Percentiles rank a stretch among this genome's conserved stretches.
Conservation (phyloP, 2,113 vertebrate species). For the Promerops cafer region DNA sequence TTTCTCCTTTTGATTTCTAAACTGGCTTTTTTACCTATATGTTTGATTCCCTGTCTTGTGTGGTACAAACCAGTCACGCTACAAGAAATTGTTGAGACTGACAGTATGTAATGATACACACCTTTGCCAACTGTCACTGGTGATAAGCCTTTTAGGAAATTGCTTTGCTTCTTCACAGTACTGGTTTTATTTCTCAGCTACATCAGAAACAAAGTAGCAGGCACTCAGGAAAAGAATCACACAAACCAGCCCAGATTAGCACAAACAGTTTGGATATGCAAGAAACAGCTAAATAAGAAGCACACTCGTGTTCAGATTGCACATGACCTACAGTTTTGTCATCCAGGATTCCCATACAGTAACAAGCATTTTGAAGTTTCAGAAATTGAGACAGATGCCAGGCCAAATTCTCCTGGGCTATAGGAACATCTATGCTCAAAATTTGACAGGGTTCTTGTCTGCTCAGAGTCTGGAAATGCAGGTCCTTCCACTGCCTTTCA, state of each 20-base stretch:
- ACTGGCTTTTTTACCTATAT: not conserved
- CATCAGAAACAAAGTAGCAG: not conserved
- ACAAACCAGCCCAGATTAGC: not conserved
- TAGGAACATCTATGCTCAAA: not conserved
- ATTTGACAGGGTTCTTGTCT: not conserved
- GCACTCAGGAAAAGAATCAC: not conserved
- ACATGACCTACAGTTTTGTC: not conserved
- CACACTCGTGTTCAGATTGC: not conserved
- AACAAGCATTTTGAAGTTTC: not conserved
- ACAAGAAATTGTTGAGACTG: not conserved
- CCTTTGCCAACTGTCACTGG: not conserved
- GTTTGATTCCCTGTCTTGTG: not conserved
- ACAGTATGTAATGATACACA: not conserved
- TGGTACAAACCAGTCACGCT: not conserved
- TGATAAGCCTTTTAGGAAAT: not conserved
- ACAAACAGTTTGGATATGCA: not conserved
- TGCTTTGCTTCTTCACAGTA: not conserved
- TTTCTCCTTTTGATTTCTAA: not conserved
- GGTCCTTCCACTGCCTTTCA: not conserved
- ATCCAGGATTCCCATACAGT: not conserved
- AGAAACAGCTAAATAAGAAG: not conserved
- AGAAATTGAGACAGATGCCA: not conserved
- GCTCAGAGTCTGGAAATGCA: not conserved
- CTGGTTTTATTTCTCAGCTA: not conserved
- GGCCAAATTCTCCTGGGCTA: not conserved